Percentiles rank a stretch among this genome's conserved stretches.
Conservation (phyloP, 2,113 vertebrate species). For the Perca flavescens region DNA sequence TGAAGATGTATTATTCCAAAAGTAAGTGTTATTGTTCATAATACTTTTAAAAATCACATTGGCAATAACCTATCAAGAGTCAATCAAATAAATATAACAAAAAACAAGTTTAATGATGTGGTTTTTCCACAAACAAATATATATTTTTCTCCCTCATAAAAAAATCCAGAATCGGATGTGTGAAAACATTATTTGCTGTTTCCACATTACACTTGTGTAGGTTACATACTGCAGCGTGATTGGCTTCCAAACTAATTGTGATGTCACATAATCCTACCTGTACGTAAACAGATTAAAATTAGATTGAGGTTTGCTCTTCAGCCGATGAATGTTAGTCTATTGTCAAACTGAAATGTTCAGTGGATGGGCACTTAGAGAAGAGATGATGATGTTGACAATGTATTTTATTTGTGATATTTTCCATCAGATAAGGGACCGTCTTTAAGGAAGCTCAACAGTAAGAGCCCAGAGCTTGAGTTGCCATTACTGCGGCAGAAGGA, state of each 20-base stretch:
- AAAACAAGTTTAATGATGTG: no score
- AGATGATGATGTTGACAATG: not conserved
- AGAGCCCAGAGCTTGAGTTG: conserved; percentile 87
- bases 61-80: not conserved
- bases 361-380: not conserved
- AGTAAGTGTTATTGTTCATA: conserved; percentile 79
- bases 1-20: conserved; percentile 89
- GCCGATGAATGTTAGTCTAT: not conserved
- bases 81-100: not conserved
- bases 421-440: conserved; percentile 72
- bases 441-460: conserved; percentile 74
- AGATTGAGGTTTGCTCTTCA: not conserved
- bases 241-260: no score
- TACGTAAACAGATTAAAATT: no score
- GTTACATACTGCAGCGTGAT: no score
- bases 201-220: no score
- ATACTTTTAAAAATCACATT: not conserved
- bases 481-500: conserved; percentile 81
- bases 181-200: no score
- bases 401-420: not conserved
- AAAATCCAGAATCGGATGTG: no score
- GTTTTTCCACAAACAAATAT: no score
- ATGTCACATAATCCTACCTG: no score
- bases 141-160: no score
- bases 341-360: not conserved